Evolutionary conservation across 1,140 invertebrate species (phyloP), one percentile per base, ranked within the genome.

Genomic region (Cyclina sinensis): DNA sequence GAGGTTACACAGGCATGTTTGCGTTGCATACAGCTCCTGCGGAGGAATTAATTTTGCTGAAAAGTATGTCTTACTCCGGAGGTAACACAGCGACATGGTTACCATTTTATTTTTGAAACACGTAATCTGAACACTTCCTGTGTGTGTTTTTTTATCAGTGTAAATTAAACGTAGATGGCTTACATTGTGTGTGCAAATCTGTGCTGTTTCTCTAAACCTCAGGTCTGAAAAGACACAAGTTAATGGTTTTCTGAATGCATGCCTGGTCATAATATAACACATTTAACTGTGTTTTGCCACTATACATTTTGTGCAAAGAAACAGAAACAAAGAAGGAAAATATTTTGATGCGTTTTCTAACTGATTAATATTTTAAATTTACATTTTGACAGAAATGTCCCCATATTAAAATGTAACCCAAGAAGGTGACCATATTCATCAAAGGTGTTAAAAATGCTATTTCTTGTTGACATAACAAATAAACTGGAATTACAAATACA

Each of bases 51-150:
- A 78, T 51, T 78, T 78, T 24, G 3, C 48, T 24, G 48, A 24
- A n/a, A 48, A 74, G 37, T 74, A 74, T 68, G 35, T 68, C 80
- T 39, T 43, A n/a, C 46, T 21, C 32, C 39, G 59, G 14, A 68
- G 16, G 57, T 48, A 35, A 59, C 27, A 16, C 24, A 46, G 43
- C 62, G 62, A 83, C 82, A 70, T 84, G 48, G 82, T 73, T 37
- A 84, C 82, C 62, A n/a, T 73, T 84, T 84, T 84, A 84, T 84
- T 84, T 84, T 73, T 84, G 59, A 84, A 73, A 65, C 82, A 83
- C 62, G 80, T 62, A 65, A 68, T 68, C 78, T 24, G 62, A 24
- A 48, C 62, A 73, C 48, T 73, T 84, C 82, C 82, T 73, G 82
- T 84, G 51, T 39, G 32, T 12, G 27, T 35, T 51, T 84, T 73